Conservation (phyloP, 2,113 vertebrate species). For the Balaeniceps rex region DNA sequence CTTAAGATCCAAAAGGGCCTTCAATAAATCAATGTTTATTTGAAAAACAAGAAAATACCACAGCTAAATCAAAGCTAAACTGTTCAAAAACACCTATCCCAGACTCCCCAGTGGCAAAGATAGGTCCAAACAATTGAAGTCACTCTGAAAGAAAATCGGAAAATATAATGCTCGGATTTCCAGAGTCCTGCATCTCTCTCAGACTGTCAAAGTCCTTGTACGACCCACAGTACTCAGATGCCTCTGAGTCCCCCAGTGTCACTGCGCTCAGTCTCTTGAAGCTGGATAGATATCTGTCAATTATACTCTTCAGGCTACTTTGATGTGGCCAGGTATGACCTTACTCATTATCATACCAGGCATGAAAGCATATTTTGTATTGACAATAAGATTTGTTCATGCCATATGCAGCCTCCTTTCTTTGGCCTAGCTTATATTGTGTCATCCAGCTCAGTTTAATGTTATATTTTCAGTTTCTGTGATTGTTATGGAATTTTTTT, state of each 20-base stretch:
- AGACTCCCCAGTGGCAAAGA: constrained; percentile 22
- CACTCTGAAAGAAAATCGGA: constrained; percentile 6
- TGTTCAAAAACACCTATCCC: constrained; percentile 24
- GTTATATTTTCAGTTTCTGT: neutral
- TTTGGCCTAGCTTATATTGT: neutral
- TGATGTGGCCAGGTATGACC: constrained; percentile 58
- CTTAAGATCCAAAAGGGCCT: constrained; percentile 11
- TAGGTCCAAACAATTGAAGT: constrained; percentile 26
- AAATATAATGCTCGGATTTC: neutral
- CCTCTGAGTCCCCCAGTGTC: constrained; percentile 8
- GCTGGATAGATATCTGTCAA: constrained; percentile 59
- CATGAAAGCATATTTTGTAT: constrained; percentile 49
- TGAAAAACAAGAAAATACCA: constrained; percentile 53
- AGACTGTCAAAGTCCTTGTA: constrained; percentile 46
- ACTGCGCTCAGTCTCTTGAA: constrained; percentile 5
- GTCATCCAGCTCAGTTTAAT: neutral
- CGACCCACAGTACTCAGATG: constrained; percentile 9
- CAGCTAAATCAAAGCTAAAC: constrained; percentile 52
- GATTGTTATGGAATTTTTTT: neutral
- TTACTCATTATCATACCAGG: constrained; percentile 56
- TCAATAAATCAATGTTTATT: constrained; percentile 53
- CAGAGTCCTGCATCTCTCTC: constrained; percentile 28
- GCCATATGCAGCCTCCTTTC: neutral
- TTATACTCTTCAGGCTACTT: constrained; percentile 50
- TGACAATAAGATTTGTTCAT: constrained; percentile 43